A percentile compares a stretch with the other conserved stretches of the same genome.
phyloP scores from a whole-genome alignment of 2,113 vertebrate genomes.

The Callaeas wilsoni region DNA sequence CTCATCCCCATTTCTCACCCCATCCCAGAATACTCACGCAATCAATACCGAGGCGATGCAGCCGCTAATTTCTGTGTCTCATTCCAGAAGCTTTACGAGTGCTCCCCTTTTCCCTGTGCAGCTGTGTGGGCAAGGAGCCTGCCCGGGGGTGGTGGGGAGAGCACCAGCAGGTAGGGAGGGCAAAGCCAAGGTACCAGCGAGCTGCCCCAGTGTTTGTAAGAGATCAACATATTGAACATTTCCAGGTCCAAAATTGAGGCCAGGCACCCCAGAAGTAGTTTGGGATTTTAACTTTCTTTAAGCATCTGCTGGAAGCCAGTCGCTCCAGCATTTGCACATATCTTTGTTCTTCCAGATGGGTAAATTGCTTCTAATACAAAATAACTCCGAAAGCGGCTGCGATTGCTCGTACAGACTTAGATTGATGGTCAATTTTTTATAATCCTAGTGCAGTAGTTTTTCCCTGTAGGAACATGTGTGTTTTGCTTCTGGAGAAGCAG shows the following conservation, averaged over 20 bases:
- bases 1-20: background rate
- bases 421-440: conserved; percentile 16
- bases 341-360: conserved; percentile 56
- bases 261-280: background rate
- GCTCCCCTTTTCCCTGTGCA: background rate
- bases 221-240: background rate
- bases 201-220: background rate
- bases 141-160: background rate
- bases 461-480: background rate
- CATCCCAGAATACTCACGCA: background rate
- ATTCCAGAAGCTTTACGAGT: background rate
- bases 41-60: background rate
- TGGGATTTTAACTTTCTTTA: background rate
- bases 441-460: background rate
- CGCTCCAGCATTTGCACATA: background rate
- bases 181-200: background rate
- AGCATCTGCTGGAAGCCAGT: conserved; percentile 1
- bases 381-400: background rate
- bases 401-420: conserved; percentile 1
- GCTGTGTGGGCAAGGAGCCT: background rate
- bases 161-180: background rate
- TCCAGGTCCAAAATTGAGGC: background rate
- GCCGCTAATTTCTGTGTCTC: background rate
- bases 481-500: background rate
- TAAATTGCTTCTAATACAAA: conserved; percentile 46